Conservation (phyloP, 2,113 vertebrate genomes). For the Leucopsar rothschildi region DNA sequence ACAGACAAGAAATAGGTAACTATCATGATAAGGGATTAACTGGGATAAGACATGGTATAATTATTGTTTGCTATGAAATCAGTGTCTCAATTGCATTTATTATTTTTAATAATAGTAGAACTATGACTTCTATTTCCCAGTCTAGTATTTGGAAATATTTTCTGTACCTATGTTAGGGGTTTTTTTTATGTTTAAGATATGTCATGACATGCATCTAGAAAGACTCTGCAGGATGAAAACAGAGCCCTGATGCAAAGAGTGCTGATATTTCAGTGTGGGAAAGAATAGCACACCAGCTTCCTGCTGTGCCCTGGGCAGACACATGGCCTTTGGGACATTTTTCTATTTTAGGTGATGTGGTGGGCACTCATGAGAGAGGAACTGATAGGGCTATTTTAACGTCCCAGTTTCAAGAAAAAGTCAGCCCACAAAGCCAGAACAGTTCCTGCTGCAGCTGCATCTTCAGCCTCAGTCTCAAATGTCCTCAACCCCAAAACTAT, state of each 20-base stretch:
- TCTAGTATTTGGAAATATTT: background rate
- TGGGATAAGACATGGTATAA: background rate
- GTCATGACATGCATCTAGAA: background rate
- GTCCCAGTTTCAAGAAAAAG: background rate
- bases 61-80: background rate
- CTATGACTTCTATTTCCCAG: background rate
- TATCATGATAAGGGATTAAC: background rate
- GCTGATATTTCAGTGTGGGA: background rate
- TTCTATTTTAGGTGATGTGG: background rate
- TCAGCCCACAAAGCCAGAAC: background rate
- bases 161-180: rapidly evolving
- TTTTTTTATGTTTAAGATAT: background rate
- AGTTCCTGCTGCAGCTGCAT: background rate
- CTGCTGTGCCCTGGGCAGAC: background rate
- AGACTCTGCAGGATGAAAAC: background rate
- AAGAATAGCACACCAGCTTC: background rate
- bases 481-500: background rate
- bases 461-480: background rate
- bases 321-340: background rate
- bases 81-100: background rate
- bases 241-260: background rate
- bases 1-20: background rate
- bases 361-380: background rate
- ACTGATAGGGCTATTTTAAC: background rate
- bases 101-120: background rate